A percentile compares a stretch with the other conserved stretches of the same genome.
phyloP scores from a whole-genome alignment of 2,888 invertebrate genomes.

The Eristalis arbustorum region DNA sequence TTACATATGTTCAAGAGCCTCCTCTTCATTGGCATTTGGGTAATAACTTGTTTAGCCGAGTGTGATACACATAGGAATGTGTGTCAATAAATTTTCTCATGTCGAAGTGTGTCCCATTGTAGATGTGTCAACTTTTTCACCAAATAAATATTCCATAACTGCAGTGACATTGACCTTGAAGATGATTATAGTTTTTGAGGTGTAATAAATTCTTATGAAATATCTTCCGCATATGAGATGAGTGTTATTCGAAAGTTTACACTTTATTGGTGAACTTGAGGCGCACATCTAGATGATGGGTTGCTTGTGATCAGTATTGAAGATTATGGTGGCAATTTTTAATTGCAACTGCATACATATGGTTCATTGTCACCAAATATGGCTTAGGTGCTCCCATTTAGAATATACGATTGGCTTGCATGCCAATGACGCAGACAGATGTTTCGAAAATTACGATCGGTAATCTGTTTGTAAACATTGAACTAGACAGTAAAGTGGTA shows the following conservation, averaged over 20 bases:
- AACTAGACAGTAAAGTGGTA: conserved; percentile 1
- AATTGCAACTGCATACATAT: background rate
- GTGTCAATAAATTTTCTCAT: background rate
- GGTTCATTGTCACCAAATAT: background rate
- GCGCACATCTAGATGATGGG: background rate
- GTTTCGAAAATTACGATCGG: background rate
- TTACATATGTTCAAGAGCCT: background rate
- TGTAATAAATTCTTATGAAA: conserved; percentile 17
- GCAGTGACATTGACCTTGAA: conserved; percentile 20
- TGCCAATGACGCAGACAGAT: background rate
- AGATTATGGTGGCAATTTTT: background rate
- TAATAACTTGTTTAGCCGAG: background rate
- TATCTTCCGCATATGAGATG: conserved; percentile 23
- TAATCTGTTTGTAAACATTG: conserved; percentile 15
- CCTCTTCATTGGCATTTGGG: background rate
- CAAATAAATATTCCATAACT: background rate
- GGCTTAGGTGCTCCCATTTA: background rate
- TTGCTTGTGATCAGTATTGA: background rate
- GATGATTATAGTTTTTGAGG: conserved; percentile 2
- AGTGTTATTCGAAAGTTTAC: background rate
- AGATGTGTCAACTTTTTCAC: background rate
- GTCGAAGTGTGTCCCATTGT: background rate
- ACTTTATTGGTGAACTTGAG: background rate
- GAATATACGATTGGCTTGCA: background rate
- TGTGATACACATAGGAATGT: background rate